These are phyloP conservation scores for Netelia inedita DNA, from an alignment of 2,888 invertebrate genomes.

Conservation along the genomic window DNA sequence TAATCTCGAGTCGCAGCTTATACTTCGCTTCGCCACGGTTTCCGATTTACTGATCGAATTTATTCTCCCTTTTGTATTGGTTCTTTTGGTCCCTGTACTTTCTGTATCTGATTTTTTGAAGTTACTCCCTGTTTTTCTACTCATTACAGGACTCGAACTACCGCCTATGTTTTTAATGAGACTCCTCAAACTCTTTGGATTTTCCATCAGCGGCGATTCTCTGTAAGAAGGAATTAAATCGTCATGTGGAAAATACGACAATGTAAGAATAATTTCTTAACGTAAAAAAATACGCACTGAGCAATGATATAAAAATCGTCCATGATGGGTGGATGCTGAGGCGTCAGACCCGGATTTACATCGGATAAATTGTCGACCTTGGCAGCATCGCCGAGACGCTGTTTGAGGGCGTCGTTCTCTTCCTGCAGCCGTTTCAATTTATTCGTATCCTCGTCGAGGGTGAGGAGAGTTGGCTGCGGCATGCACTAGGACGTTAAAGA, in stretches of 20 bases:
- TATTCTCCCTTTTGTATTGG: slow-evolving; percentile 81
- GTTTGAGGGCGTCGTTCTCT: slow-evolving; percentile 91
- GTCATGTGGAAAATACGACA: neutral
- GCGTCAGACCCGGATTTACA: slow-evolving; percentile 89
- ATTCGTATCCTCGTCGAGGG: slow-evolving; percentile 94
- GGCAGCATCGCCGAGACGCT: slow-evolving; percentile 86
- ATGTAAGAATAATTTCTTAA: neutral
- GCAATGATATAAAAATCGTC: slow-evolving; percentile 97
- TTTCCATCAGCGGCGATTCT: slow-evolving; percentile 85
- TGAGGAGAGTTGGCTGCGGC: slow-evolving; percentile 94
- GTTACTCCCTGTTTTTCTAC: slow-evolving; percentile 87
- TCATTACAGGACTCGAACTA: slow-evolving; percentile 92
- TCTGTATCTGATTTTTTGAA: slow-evolving; percentile 79
- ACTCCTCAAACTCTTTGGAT: slow-evolving; percentile 91
- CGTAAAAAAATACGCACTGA: slow-evolving; percentile 86
- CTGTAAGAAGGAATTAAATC: slow-evolving; percentile 80
- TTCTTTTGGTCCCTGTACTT: slow-evolving; percentile 78
- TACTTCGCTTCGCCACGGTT: slow-evolving; percentile 82
- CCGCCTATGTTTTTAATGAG: slow-evolving; percentile 93
- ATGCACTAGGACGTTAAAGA: slow-evolving; percentile 88
- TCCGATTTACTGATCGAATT: slow-evolving; percentile 83
- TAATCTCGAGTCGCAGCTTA: slow-evolving; percentile 84
- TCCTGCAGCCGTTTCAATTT: slow-evolving; percentile 93
- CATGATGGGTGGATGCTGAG: slow-evolving; percentile 92
- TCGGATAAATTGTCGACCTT: slow-evolving; percentile 87